phyloP scores from a whole-genome alignment of 1,140 invertebrate species.

The Drosophila erecta region DNA sequence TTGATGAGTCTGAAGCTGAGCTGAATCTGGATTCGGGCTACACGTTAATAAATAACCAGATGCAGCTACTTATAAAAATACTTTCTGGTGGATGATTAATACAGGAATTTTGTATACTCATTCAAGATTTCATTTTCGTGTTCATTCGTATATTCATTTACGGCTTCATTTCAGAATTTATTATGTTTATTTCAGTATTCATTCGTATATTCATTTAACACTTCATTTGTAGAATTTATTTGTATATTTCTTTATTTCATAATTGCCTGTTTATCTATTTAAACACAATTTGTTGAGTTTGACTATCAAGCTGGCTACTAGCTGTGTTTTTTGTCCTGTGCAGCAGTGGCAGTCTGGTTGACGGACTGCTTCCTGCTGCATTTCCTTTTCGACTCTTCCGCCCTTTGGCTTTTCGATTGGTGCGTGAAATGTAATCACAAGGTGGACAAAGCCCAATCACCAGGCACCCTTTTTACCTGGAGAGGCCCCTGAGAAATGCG shows the following conservation, averaged over 20 bases:
- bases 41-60: conserved; percentile 12
- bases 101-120: not conserved
- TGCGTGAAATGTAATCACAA: conserved; percentile 46
- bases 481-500: conserved; percentile 13
- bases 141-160: not conserved
- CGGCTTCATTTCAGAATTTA: not conserved
- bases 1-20: conserved; percentile 63
- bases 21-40: conserved; percentile 26
- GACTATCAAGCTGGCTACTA: too few species aligned
- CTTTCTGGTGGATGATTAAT: not conserved
- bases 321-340: conserved; percentile 3
- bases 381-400: conserved; percentile 38
- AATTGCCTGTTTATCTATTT: too few species aligned
- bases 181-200: not conserved
- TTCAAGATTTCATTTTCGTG: not conserved
- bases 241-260: not conserved
- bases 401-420: conserved; percentile 18
- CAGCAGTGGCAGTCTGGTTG: conserved; percentile 15
- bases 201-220: not conserved
- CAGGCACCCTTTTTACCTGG: not conserved
- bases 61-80: not conserved
- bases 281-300: too few species aligned
- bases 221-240: not conserved
- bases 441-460: conserved; percentile 48
- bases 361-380: conserved; percentile 42